Evolutionary conservation across 2,797 vertebrate species (phyloP), one percentile per base, ranked within the genome.

Genomic region (Sciurus carolinensis): DNA sequence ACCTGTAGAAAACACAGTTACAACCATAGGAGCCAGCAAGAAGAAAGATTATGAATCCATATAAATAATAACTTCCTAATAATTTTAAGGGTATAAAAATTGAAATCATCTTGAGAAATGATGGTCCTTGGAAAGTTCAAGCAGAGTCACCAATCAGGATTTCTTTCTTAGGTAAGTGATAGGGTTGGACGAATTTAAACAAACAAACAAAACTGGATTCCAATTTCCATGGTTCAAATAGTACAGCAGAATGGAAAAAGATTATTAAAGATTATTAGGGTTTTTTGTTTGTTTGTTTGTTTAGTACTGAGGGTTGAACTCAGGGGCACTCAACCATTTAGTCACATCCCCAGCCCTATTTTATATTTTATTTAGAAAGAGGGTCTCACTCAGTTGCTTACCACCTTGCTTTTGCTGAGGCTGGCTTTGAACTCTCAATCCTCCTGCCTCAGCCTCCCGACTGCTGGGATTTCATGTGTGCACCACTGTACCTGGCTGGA

Each of bases 61-160:
- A 30, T 6, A 42, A 1, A 24, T 22, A 62, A 92, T 5, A 83
- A 81, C 1, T 33, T 73, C n/a, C 44, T 66, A 50, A 59, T 77
- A 52, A 95, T 50, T 87, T 84, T 52, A 89, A 87, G n/a, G 33
- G 4, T 28, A 76, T 72, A 90, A 94, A 80, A 57, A 59, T 26
- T 92, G n/a, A 93, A 76, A 10, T 73, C 44, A 22, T 79, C 11
- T 11, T 90, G 42, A 67, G 39, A 95, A 91, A 62, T 52, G 85
- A 57, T 71, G 17, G 8, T 82, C 15, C 20, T 85, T 66, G 36
- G 44, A 57, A 86, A 81, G 30, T 67, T 93, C 33, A 94, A 69
- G 6, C 7, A 90, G 66, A 52, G 28, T 12, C 91, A 26, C 30
- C 13, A 30, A 64, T 90, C 8, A 72, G 2, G 91, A 62, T 26